Evolutionary conservation across 2,797 vertebrate species (phyloP).

Genomic region (Rhyacichthys aspro): DNA sequence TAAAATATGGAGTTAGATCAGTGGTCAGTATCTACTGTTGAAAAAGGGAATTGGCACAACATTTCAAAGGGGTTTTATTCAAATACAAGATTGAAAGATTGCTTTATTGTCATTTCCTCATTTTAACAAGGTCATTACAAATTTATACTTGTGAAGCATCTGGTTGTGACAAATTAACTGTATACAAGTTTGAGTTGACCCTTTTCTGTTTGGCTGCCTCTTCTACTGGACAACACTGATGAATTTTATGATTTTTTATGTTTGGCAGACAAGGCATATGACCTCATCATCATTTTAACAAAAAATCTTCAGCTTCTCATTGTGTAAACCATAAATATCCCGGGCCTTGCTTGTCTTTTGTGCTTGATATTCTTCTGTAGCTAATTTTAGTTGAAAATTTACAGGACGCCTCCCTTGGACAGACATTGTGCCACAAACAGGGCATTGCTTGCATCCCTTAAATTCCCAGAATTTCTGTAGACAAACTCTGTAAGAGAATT

Average conservation of each 20-base stretch:
- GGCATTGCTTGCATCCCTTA: constrained; percentile 66
- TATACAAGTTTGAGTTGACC: constrained; percentile 61
- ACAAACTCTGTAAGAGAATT: too few relatives aligned
- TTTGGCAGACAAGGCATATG: constrained; percentile 68
- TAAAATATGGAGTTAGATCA: constrained; percentile 36
- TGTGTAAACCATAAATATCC: constrained; percentile 58
- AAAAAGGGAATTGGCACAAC: background rate
- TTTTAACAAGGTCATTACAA: background rate
- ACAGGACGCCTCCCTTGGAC: constrained; percentile 64
- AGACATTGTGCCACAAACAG: constrained; percentile 59
- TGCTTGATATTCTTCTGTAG: constrained; percentile 54
- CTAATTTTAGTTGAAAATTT: constrained; percentile 70
- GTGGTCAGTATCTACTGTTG: background rate
- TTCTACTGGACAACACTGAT: constrained; percentile 57
- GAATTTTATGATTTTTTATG: constrained; percentile 68
- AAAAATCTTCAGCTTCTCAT: constrained; percentile 66
- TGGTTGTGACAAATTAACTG: constrained; percentile 1
- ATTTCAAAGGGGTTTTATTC: background rate
- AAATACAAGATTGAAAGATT: background rate
- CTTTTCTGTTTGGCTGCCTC: constrained; percentile 69
- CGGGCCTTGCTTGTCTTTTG: background rate
- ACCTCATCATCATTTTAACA: constrained; percentile 71
- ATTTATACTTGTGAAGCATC: too few relatives aligned
- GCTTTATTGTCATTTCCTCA: background rate
- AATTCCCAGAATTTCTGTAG: constrained; percentile 70